Evolutionary conservation across 1,140 invertebrate genomes (phyloP).

Genomic region (Nylanderia fulva): DNA sequence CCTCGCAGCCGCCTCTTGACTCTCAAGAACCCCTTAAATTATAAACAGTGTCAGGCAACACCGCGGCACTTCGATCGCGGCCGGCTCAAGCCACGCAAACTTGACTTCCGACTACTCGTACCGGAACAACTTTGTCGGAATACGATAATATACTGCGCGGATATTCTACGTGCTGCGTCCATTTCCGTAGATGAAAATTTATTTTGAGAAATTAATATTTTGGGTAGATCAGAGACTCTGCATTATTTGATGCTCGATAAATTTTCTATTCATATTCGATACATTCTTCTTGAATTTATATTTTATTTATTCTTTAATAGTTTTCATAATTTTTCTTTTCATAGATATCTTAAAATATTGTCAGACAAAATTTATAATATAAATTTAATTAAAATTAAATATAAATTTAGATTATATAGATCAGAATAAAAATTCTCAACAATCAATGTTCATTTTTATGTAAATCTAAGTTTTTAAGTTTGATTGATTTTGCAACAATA

Average conservation of each 20-base stretch:
- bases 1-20: constrained; percentile 43
- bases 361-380: not conserved
- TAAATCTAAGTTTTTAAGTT: constrained; percentile 7
- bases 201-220: constrained; percentile 19
- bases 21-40: constrained; percentile 75
- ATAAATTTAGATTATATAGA: not conserved
- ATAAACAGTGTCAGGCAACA: constrained; percentile 77
- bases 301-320: constrained; percentile 20
- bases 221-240: not conserved
- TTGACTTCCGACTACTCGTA: constrained; percentile 39
- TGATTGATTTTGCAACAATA: not conserved
- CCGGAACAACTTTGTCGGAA: constrained; percentile 5
- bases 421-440: not conserved
- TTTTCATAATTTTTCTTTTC: not conserved
- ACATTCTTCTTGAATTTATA: constrained; percentile 39
- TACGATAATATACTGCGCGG: constrained; percentile 1
- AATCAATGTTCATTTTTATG: not conserved
- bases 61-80: constrained; percentile 69
- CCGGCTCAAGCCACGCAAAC: constrained; percentile 60
- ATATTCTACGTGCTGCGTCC: not conserved
- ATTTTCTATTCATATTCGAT: constrained; percentile 9
- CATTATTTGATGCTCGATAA: not conserved
- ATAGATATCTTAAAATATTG: constrained; percentile 12
- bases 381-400: no score
- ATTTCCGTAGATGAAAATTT: not conserved